Evolutionary conservation across 37 sponge, comb jelly and placozoan genomes (phyloP).

Genomic region (Cliona cf. orientalis): DNA sequence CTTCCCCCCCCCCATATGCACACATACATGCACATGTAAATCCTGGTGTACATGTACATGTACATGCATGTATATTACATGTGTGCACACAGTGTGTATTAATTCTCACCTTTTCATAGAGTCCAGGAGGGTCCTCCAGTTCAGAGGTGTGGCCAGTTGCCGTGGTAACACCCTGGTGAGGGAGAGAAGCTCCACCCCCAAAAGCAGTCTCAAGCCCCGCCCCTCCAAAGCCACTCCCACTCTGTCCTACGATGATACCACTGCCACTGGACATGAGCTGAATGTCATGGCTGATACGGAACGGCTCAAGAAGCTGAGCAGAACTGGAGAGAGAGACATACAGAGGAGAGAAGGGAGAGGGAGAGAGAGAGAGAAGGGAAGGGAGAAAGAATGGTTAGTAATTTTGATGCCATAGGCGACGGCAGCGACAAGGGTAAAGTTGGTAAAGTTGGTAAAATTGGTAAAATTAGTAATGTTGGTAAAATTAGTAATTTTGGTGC

Average conservation of each 20-base stretch:
- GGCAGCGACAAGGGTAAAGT: too few species aligned
- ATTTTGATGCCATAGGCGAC: too few species aligned
- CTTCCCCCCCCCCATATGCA: too few species aligned
- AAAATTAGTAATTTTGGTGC: too few species aligned
- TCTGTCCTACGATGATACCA: neutral
- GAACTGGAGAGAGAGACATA: slow-evolving; percentile 57
- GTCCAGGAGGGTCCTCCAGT: slow-evolving; percentile 92
- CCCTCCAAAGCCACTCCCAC: neutral
- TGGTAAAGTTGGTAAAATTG: too few species aligned
- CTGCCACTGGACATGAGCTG: slow-evolving; percentile 26
- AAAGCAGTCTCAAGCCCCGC: slow-evolving; percentile 69
- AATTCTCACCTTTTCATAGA: slow-evolving; percentile 85
- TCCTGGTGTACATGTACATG: neutral
- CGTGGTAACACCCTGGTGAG: too few species aligned
- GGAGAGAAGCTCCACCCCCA: too few species aligned
- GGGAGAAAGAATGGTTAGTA: too few species aligned
- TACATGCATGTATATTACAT: too few species aligned
- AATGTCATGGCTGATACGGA: slow-evolving; percentile 64
- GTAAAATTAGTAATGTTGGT: too few species aligned
- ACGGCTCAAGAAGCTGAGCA: slow-evolving; percentile 81
- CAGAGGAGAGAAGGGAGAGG: too few species aligned
- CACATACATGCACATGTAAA: neutral
- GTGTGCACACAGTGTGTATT: neutral
- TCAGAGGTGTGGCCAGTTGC: slow-evolving; percentile 40
- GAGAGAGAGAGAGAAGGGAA: too few species aligned